A percentile compares a stretch with the other conserved stretches of the same genome.
Conservation (phyloP, 2,888 invertebrate genomes). For the Drosophila yooni region DNA sequence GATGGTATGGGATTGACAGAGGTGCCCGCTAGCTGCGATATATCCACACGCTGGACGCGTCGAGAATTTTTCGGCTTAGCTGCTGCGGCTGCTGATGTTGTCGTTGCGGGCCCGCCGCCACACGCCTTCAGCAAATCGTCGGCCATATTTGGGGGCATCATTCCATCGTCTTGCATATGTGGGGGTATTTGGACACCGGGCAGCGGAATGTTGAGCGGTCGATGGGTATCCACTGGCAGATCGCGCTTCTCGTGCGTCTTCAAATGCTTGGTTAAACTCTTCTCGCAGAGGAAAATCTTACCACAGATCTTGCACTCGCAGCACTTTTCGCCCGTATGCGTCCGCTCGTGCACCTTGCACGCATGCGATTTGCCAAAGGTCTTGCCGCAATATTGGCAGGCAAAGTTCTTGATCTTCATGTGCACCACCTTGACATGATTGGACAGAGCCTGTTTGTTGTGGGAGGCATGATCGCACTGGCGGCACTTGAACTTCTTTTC, state of each 20-base stretch:
- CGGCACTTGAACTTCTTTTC: constrained; percentile 83
- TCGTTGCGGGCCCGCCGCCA: constrained; percentile 57
- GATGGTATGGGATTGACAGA: constrained; percentile 82
- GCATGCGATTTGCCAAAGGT: constrained; percentile 82
- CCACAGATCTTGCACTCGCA: constrained; percentile 83
- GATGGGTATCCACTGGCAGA: constrained; percentile 69
- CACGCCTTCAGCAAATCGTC: constrained; percentile 81
- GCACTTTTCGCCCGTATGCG: constrained; percentile 82
- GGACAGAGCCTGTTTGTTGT: constrained; percentile 81
- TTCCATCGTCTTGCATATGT: constrained; percentile 41
- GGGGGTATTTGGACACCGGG: constrained; percentile 38
- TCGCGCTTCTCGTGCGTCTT: constrained; percentile 83
- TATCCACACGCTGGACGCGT: constrained; percentile 82
- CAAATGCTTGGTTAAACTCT: constrained; percentile 81
- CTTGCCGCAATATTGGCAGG: constrained; percentile 82
- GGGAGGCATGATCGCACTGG: constrained; percentile 82
- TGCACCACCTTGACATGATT: constrained; percentile 82
- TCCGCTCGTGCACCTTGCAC: constrained; percentile 82
- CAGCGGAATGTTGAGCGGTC: constrained; percentile 71
- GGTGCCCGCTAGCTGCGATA: constrained; percentile 80
- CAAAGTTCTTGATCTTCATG: constrained; percentile 82
- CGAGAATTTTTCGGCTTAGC: constrained; percentile 81
- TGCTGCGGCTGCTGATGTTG: constrained; percentile 37
- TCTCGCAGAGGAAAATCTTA: constrained; percentile 82
- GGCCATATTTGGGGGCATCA: constrained; percentile 64